Base-by-base conservation (phyloP, 2,797 vertebrate species). In the Heliangelus exortis region DNA sequence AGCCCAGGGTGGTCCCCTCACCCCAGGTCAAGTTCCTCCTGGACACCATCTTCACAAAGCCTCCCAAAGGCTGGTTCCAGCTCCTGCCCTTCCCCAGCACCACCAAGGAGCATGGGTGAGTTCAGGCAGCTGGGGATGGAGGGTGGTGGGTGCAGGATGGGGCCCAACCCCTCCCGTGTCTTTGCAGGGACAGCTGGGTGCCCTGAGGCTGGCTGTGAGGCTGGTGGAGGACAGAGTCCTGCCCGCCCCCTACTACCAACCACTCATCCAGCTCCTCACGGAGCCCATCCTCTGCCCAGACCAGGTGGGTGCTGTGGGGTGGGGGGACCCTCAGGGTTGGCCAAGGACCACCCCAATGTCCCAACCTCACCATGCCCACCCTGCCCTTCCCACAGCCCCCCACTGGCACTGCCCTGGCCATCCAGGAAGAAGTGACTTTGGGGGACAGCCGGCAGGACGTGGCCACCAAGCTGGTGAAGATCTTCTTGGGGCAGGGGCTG, bases 381-480 rank as follows among this genome's bases (percentile, higher is more conserved):
- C 10, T 92, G 20, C 39, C 81, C 29, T 53, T 28, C 75, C 33
- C 51, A 7, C 97, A 99, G 99, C 97, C 97, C 74, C 96, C 98
- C 2, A 93, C 98, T 3, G 90, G 94, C 87, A 98, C 97, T 1
- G 97, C 98, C 10, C 94, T 99, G 96, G 98, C 98, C 22, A 90
- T 99, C 97, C 96, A 99, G 97, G 99, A 99, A 97, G 98, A 99
- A 87, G 97, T 99, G 93, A 98, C 98, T 71, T 98, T 95, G 0
- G 98, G 98, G 7, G 99, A 99, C 96, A 99, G 98, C 95, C 97
- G 98, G 6, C 98, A 99, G 96, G 98, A 99, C 1, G 98, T 99
- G 19, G 98, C 99, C 57, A 98, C 98, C 97, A 99, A 98, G 34
- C 94, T 99, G 95, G 98, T 99, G 97, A 99, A 99, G 97, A 98